Base-by-base conservation (phyloP, 2,888 invertebrate genomes). In the Capitulum mitella region DNA sequence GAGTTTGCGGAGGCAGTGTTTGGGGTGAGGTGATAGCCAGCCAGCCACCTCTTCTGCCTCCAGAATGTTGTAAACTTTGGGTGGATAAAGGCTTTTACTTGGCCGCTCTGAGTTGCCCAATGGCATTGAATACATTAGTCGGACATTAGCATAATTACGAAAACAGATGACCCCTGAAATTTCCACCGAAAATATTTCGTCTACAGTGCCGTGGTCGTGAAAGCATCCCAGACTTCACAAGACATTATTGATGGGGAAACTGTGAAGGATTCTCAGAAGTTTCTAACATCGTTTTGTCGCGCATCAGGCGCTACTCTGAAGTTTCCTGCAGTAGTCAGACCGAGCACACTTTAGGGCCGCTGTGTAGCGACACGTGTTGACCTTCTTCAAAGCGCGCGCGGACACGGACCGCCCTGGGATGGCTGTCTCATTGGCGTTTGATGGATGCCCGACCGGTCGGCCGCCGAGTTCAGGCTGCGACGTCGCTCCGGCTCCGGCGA, bases 81-180 rank as follows among this genome's bases (percentile, higher is more conserved):
- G 32, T 6, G 3, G 64, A 34, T 64, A 64, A 64, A 64, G 64
- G 64, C 64, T 19, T n/a, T 19, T 32, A 16, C 34, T 19, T 34
- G 32, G 34, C 64, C 19, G 34, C 64, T 16, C 19, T 14, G 32
- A 34, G 64, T 34, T 64, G 6, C 34, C 29, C 64, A 64, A 64
- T 32, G 29, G 64, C 16, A 64, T 64, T 16, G 64, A 64, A 64
- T 64, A 29, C 64, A 64, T 64, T 64, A 19, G 10, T 19, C 19
- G 64, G 1, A 16, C 34, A 64, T 64, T 64, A 64, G 19, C 64
- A 64, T 64, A 64, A 64, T 64, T 64, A 34, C 64, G 64, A 64
- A 64, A 64, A 64, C 64, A 29, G 19, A 64, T 64, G 32, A 64
- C 29, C 64, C 16, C 19, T 29, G 64, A 64, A 34, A 29, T 32